Evolutionary conservation across 2,113 vertebrate genomes (phyloP).

Genomic region (Bubo blakistoni): DNA sequence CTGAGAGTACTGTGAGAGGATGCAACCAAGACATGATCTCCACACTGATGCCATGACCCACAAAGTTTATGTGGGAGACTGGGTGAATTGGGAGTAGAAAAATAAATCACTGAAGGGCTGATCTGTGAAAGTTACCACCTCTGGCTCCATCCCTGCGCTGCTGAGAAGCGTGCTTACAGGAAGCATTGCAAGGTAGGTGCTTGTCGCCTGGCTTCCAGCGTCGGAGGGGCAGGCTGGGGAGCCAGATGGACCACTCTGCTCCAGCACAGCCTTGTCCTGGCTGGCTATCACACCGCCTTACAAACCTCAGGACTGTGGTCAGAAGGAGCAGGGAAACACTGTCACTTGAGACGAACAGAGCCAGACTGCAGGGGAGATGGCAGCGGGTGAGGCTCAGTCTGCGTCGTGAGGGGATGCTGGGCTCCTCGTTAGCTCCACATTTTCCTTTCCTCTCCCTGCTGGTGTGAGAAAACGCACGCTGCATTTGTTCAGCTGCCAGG

Average conservation of each 20-base stretch:
- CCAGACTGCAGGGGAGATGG: neutral
- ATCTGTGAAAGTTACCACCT: neutral
- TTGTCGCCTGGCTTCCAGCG: neutral
- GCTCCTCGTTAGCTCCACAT: constrained; percentile 43
- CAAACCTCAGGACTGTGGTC: neutral
- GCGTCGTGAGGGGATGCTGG: neutral
- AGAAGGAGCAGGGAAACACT: neutral
- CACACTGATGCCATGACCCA: fast-evolving
- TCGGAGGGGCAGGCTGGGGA: neutral
- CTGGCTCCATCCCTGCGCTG: neutral
- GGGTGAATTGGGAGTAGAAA: neutral
- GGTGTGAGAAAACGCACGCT: constrained; percentile 58
- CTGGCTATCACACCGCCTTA: neutral
- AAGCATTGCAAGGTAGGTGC: neutral
- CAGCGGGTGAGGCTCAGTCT: constrained; percentile 32
- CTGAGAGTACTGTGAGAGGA: neutral
- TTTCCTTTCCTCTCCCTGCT: constrained; percentile 57
- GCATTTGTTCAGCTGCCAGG: constrained; percentile 44
- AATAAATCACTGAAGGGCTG: neutral
- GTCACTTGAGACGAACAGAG: neutral
- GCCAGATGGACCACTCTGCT: fast-evolving
- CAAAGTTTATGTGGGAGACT: neutral
- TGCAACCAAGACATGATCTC: neutral
- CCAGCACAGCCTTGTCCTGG: neutral
- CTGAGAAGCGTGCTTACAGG: neutral